Conservation (phyloP, 2,888 invertebrate species). For the Timema podura region DNA sequence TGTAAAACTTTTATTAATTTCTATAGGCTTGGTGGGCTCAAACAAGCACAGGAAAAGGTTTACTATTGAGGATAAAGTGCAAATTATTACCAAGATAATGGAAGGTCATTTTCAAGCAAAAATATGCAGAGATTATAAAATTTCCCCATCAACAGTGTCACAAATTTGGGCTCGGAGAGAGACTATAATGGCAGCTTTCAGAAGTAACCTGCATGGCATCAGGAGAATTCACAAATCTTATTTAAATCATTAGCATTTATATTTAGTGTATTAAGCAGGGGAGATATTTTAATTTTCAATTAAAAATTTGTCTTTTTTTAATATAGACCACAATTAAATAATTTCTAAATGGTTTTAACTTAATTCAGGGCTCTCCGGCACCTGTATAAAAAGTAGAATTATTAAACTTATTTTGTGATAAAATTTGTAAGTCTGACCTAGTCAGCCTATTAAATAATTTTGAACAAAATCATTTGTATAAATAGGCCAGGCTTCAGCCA, state of each 20-base stretch:
- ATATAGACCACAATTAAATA: too few species aligned
- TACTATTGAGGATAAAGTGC: slow-evolving; percentile 6
- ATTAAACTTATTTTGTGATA: slow-evolving; percentile 1
- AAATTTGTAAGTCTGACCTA: background rate
- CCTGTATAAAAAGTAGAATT: background rate
- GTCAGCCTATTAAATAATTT: background rate
- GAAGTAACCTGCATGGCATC: slow-evolving; percentile 3
- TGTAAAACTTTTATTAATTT: too few species aligned
- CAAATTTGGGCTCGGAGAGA: background rate
- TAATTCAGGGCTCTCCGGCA: background rate
- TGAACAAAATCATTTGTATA: background rate
- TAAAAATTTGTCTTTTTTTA: too few species aligned
- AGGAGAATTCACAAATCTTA: background rate
- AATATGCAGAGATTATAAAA: background rate
- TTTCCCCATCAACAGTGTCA: slow-evolving; percentile 12
- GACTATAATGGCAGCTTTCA: background rate
- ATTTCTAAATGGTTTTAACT: too few species aligned
- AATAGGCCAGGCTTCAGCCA: slow-evolving; percentile 25
- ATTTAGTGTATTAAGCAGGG: too few species aligned
- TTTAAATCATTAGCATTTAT: too few species aligned
- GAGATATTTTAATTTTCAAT: too few species aligned
- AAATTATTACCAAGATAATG: slow-evolving; percentile 11
- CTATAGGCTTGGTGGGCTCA: too few species aligned
- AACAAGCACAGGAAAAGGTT: slow-evolving; percentile 5
- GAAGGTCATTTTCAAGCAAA: slow-evolving; percentile 3